These are phyloP conservation scores for Malurus melanocephalus DNA, from an alignment of 2,113 vertebrate genomes.

Conservation along the genomic window DNA sequence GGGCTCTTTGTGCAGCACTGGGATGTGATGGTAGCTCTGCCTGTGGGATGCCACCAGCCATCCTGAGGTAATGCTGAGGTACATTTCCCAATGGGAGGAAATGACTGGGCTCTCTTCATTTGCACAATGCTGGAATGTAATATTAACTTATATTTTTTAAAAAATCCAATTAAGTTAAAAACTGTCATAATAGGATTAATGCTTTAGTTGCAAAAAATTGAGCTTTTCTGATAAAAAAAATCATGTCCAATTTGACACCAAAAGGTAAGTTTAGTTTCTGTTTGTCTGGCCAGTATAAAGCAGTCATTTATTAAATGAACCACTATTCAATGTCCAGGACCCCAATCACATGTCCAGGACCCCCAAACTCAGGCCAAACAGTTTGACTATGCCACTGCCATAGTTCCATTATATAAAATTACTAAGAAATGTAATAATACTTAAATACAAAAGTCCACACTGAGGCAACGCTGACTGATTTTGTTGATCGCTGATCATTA, in stretches of 20 bases:
- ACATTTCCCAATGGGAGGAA: background rate
- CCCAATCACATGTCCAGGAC: background rate
- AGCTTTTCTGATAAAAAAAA: background rate
- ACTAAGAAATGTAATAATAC: background rate
- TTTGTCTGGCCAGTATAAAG: background rate
- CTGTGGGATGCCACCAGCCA: background rate
- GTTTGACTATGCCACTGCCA: background rate
- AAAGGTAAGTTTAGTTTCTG: background rate
- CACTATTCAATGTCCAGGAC: background rate
- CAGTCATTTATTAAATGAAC: background rate
- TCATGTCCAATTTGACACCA: background rate
- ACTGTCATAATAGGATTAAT: background rate
- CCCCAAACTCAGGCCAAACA: background rate
- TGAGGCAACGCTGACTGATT: background rate
- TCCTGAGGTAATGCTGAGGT: background rate
- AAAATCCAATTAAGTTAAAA: background rate
- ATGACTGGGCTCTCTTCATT: background rate
- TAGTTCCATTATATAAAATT: background rate
- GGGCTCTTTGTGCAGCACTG: background rate
- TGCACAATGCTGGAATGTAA: background rate
- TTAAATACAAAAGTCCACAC: background rate
- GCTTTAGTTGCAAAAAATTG: background rate
- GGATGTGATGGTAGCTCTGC: background rate
- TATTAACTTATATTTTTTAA: background rate
- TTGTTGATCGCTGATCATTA: background rate